Evolutionary conservation across 2,888 invertebrate species (phyloP), one percentile per base, ranked within the genome.

Genomic region (Pseudeuparius sepicola): DNA sequence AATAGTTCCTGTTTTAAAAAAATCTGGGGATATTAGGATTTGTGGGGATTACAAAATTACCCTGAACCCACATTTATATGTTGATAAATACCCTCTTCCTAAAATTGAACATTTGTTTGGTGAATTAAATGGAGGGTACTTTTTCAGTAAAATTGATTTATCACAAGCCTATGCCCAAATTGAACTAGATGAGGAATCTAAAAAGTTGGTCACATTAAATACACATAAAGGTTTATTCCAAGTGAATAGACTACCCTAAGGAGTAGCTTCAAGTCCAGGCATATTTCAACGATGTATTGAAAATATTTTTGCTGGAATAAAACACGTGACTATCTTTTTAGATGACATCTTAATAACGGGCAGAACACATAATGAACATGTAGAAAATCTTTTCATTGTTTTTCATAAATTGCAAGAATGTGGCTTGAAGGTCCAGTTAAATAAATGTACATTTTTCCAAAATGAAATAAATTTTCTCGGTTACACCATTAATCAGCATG

Each of bases 361-460:
- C 9, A 26, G 27, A 28, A 18, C 24, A 16, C 40, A 33, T 10
- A 12, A 27, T n/a, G 17, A 33, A 14, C 39, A 41, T 36, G 26
- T 39, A 9, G 13, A 25, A n/a, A 23, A 34, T 7, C 13, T 51
- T 6, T 31, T 36, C 6, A n/a, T 12, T 5, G 43, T 48, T 24
- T 42, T 50, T 12, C 10, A 29, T 14, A 25, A 26, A 24, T 24
- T 41, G 14, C 5, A 24, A 4, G 33, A 41, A 24, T 35, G 29
- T 25, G 45, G 46, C 7, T 45, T 43, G 18, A 36, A 31, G 17
- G 24, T 44, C 4, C 41, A 43, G 15, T 24, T 36, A 12, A 29
- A 36, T n/a, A 53, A 53, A 36, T 53, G 47, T 38, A 17, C 37
- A 24, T 43, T 53, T 32, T 47, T 17, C 18, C 48, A 34, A 12